phyloP scores from a whole-genome alignment of 64 coral and sea anemone species.

The Porites australiensis region DNA sequence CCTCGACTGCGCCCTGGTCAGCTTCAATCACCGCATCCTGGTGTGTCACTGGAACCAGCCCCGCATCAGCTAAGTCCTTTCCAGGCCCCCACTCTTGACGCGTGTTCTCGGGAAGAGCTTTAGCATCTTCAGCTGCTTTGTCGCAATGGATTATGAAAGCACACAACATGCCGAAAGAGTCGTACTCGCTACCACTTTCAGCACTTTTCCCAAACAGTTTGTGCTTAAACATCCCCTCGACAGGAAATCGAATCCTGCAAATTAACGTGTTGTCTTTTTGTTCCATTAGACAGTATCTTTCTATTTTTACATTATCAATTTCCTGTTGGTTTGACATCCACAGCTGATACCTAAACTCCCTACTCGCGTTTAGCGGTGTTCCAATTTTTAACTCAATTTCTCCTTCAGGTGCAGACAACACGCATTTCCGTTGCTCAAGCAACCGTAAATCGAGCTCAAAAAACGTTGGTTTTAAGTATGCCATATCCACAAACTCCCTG shows the following conservation, averaged over 20 bases:
- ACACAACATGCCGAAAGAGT: not conserved
- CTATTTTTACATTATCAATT: slow-evolving; percentile 8
- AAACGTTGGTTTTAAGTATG: slow-evolving; percentile 9
- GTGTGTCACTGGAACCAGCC: not conserved
- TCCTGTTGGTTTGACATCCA: slow-evolving; percentile 3
- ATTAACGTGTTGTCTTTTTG: slow-evolving; percentile 12
- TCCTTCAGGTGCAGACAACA: slow-evolving; percentile 4
- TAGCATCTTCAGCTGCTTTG: not conserved
- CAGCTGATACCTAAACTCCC: slow-evolving; percentile 18
- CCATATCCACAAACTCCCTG: not conserved
- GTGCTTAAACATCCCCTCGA: not conserved
- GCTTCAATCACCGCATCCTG: slow-evolving; percentile 17
- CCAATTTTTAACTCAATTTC: slow-evolving; percentile 6
- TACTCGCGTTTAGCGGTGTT: not conserved
- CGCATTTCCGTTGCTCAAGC: slow-evolving; percentile 8
- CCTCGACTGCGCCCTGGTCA: not conserved
- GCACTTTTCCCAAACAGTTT: not conserved
- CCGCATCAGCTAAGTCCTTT: not conserved
- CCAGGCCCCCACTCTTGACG: slow-evolving; percentile 24
- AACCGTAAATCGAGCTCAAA: not conserved
- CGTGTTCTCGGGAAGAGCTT: slow-evolving; percentile 8
- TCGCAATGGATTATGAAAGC: slow-evolving; percentile 17
- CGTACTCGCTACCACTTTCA: not conserved
- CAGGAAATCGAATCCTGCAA: slow-evolving; percentile 19
- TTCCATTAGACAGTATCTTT: slow-evolving; percentile 23